Conservation (phyloP, 2,113 vertebrate genomes). For the Donacobius atricapilla region DNA sequence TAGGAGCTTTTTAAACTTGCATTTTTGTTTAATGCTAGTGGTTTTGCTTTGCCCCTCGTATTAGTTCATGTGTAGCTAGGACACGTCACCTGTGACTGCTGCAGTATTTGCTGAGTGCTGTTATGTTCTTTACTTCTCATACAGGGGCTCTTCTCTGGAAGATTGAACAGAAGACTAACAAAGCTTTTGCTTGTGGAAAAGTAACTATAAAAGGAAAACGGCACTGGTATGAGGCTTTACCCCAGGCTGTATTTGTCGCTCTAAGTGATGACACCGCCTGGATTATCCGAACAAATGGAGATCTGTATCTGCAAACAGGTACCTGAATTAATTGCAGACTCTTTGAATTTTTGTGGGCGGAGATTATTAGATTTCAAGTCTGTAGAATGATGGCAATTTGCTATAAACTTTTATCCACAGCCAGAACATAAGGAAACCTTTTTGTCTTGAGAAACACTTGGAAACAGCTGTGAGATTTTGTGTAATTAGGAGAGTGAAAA, state of each 20-base stretch:
- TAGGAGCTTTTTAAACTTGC: background rate
- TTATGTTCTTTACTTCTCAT: background rate
- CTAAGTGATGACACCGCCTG: conserved; percentile 93
- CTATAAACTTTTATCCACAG: background rate
- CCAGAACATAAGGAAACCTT: background rate
- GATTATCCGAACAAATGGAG: conserved; percentile 94
- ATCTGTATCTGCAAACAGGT: conserved; percentile 95
- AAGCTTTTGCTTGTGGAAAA: conserved; percentile 94
- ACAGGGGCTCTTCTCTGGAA: conserved; percentile 95
- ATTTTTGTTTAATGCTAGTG: background rate
- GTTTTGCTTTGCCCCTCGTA: background rate
- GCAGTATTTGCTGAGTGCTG: background rate
- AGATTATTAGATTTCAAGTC: background rate
- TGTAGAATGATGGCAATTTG: background rate
- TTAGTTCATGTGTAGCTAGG: background rate
- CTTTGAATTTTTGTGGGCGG: background rate
- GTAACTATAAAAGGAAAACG: conserved; percentile 90
- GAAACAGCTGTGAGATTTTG: background rate
- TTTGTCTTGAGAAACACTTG: background rate
- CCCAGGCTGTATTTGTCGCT: conserved; percentile 85
- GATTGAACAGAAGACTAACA: conserved; percentile 93
- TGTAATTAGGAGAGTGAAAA: background rate
- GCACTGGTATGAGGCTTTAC: conserved; percentile 97
- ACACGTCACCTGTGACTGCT: background rate
- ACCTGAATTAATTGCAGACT: background rate